Evolutionary conservation across 1,140 invertebrate genomes (phyloP).

Genomic region (Drosophila navojoa): DNA sequence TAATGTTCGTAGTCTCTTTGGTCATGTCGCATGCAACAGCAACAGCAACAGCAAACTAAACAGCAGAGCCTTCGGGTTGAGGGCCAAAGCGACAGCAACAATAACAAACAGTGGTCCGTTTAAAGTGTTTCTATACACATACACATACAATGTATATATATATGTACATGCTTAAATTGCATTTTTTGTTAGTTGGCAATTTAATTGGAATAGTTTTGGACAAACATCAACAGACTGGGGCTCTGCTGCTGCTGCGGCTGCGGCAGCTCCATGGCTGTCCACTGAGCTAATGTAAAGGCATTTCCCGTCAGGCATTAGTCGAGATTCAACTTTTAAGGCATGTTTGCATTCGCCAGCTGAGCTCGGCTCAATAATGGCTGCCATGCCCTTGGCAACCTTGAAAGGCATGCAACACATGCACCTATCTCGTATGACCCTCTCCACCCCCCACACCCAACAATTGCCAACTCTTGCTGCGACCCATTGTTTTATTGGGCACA

Average conservation of each 20-base stretch:
- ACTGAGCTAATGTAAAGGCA: background rate
- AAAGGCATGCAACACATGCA: constrained; percentile 1
- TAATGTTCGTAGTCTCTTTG: constrained; percentile 22
- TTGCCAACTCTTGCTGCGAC: background rate
- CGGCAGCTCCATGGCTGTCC: background rate
- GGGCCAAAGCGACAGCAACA: constrained; percentile 11
- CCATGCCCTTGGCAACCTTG: constrained; percentile 34
- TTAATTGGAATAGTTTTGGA: constrained; percentile 78
- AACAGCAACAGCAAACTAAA: constrained; percentile 47
- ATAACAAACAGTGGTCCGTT: constrained; percentile 60
- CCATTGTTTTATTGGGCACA: constrained; percentile 55
- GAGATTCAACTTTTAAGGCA: background rate
- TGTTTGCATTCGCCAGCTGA: constrained; percentile 7
- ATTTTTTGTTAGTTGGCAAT: constrained; percentile 44
- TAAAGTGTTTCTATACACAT: constrained; percentile 30
- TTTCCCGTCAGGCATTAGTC: too few species aligned
- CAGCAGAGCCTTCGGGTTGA: constrained; percentile 22
- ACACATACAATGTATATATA: too few species aligned
- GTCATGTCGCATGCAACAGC: constrained; percentile 44
- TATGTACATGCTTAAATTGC: background rate
- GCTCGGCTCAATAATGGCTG: constrained; percentile 22
- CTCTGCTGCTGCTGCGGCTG: too few species aligned
- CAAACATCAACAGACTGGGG: constrained; percentile 54
- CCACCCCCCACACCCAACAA: background rate
- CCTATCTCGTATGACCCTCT: background rate